A percentile compares a stretch with the other conserved stretches of the same genome.
phyloP scores from a whole-genome alignment of 2,113 vertebrate species.

The Aldabrachelys gigantea region DNA sequence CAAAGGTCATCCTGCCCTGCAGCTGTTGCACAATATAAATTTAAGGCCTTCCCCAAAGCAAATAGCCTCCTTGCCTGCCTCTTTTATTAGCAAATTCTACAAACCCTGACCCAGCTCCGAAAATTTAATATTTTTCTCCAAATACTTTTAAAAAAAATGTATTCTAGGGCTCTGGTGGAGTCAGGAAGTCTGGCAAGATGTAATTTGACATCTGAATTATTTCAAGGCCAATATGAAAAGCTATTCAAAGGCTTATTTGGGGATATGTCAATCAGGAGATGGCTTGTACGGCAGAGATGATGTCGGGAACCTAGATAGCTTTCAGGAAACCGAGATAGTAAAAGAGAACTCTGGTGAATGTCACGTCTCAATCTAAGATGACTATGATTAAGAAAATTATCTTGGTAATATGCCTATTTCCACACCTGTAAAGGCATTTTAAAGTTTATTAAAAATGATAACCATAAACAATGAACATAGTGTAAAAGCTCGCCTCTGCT shows the following conservation, averaged over 20 bases:
- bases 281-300: slow-evolving; percentile 63
- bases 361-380: slow-evolving; percentile 74
- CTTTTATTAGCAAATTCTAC: slow-evolving; percentile 93
- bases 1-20: slow-evolving; percentile 82
- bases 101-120: slow-evolving; percentile 87
- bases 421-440: slow-evolving; percentile 78
- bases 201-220: slow-evolving; percentile 97
- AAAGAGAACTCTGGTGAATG: slow-evolving; percentile 73
- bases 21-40: slow-evolving; percentile 85
- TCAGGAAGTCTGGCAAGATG: slow-evolving; percentile 84
- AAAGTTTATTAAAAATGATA: slow-evolving; percentile 82
- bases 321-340: slow-evolving; percentile 81
- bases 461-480: slow-evolving; percentile 80
- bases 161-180: slow-evolving; percentile 85
- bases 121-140: slow-evolving; percentile 92
- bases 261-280: slow-evolving; percentile 90
- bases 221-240: slow-evolving; percentile 88
- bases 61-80: slow-evolving; percentile 85
- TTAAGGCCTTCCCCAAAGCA: slow-evolving; percentile 79
- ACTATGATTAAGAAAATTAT: slow-evolving; percentile 73
- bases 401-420: slow-evolving; percentile 68
- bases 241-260: slow-evolving; percentile 93
- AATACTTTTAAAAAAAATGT: slow-evolving; percentile 95
- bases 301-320: slow-evolving; percentile 65
- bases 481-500: slow-evolving; percentile 69